Evolutionary conservation across 2,888 invertebrate species (phyloP), one percentile per base, ranked within the genome.

Genomic region (Tetranychus piercei): DNA sequence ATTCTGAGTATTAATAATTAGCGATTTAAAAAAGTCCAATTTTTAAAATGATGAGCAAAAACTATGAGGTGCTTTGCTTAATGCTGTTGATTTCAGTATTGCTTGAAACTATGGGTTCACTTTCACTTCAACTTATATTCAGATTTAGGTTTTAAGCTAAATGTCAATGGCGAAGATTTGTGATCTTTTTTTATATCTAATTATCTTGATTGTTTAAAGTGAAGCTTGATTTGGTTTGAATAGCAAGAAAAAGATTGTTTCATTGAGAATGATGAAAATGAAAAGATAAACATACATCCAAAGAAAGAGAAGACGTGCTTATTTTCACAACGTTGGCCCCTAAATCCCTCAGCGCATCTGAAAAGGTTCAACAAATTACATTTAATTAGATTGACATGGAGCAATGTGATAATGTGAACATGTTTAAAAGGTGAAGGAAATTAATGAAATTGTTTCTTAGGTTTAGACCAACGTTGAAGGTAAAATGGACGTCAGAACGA

Each of bases 331-430:
- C 89, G 87, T 82, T 87, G 87, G 81, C 90, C 90, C 82, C 87
- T 87, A 87, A 87, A 90, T 81, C 89, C 89, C 82, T 89, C 88
- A 80, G 88, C 88, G 84, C 90, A 90, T 85, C 90, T 90, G 86
- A 18, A 86, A 84, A 71, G 44, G 8, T 73, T 65, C 23, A 64
- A 45, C 20, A 44, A 70, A 70, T 43, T 20, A 71, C 7, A 70
- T 64, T 45, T 8, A 74, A 6, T 70, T 70, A 23, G n/a, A 67
- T 71, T 71, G 23, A 34, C 34, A 34, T 34, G 34, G 34, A 34
- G 34, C 34, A 9, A 43, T 20, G 11, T 71, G 34, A 34, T 71
- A 18, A 34, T 44, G n/a, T 43, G 15, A 11, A 44, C 15, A 44
- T 11, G 15, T 15, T 5, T 23, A 23, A 55, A 15, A 55, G 55